Conservation (phyloP, 2,888 invertebrate species). For the Gymnocheta viridis region DNA sequence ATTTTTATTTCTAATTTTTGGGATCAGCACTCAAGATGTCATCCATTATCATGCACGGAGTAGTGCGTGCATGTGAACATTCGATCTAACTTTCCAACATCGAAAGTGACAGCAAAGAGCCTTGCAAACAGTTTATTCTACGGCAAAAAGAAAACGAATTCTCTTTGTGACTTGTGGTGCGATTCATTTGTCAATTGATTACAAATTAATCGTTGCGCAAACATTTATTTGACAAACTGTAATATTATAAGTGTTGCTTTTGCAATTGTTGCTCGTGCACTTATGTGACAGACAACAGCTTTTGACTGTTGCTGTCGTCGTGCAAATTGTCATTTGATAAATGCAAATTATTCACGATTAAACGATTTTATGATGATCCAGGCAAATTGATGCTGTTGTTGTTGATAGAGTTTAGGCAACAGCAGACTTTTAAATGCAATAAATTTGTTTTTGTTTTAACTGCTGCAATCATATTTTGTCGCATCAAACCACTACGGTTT, state of each 20-base stretch:
- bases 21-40: too few relatives aligned
- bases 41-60: too few relatives aligned
- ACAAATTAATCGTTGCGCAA: too few relatives aligned
- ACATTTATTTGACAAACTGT: neutral
- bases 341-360: constrained; percentile 32
- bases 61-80: too few relatives aligned
- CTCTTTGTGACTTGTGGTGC: too few relatives aligned
- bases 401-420: neutral
- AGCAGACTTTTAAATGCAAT: neutral
- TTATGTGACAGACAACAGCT: constrained; percentile 1
- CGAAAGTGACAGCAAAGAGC: too few relatives aligned
- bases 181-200: too few relatives aligned
- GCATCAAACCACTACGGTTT: neutral
- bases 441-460: neutral
- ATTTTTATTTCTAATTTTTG: too few relatives aligned
- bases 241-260: neutral
- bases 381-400: neutral
- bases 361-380: constrained; percentile 27
- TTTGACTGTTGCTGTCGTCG: constrained; percentile 20
- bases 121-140: too few relatives aligned
- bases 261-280: neutral
- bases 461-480: neutral
- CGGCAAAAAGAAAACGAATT: too few relatives aligned
- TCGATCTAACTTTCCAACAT: too few relatives aligned
- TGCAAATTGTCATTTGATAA: constrained; percentile 41